Base-by-base conservation (phyloP, 2,888 invertebrate genomes). In the Synanthedon vespiformis region DNA sequence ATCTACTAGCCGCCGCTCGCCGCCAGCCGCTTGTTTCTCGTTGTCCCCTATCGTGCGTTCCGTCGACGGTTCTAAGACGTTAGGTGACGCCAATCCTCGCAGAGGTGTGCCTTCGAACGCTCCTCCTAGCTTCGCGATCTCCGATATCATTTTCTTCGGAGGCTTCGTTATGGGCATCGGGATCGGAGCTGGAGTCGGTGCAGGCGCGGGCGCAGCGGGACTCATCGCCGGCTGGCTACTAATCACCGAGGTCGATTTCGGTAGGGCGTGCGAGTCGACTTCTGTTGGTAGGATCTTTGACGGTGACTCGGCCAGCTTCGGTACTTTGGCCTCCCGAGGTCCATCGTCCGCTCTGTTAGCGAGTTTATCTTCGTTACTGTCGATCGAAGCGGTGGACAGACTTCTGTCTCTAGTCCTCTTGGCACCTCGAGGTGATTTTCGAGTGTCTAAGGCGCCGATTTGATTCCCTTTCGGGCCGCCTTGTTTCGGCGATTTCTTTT, bases 381-480 rank as follows among this genome's bases (percentile, higher is more conserved):
- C 92, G 5, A 90, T 80, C 1, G 91, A 90, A 1, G 91, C 91
- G 56, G 92, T 92, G 0, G 92, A 92, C 10, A 89, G 79, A 62
- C 92, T 89, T 51, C 92, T 86, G 57, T 91, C 91, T 59, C 91
- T 89, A 1, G 89, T 84, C 57, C 91, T 89, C 55, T 91, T 89
- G 2, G 82, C 86, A 4, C 90, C 90, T 53, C 93, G 88, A 0
- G 92, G 90, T 40, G 92, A 92, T 65, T 92, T 92, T 48, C 91
- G 80, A 1, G 80, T 77, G 55, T 89, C 89, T 6, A 34, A 10
- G 2, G 61, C 47, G 12, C 62, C 62, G 48, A 61, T 63, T 16
- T 62, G 61, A 50, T 62, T 68, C 2, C 56, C 52, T 72, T 88
- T 75, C 56, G 64, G 58, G 49, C 79, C 81, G n/a, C 79, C 79